Base-by-base conservation (phyloP, 1,140 invertebrate species). In the Drosophila arizonae region DNA sequence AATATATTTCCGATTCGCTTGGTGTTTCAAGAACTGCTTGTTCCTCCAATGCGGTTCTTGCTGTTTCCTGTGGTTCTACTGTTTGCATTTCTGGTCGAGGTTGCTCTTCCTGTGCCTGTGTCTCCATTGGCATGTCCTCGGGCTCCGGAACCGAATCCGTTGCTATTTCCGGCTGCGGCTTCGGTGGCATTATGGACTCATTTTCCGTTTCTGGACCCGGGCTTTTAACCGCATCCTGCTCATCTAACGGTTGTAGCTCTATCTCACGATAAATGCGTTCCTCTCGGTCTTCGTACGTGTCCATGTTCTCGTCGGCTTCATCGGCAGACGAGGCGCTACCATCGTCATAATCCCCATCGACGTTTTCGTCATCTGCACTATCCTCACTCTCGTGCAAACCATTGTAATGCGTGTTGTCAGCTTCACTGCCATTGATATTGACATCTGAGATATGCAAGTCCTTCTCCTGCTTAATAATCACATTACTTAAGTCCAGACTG, bases 241-340 rank as follows among this genome's bases (percentile, higher is more conserved):
- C 72, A 21, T 79, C 73, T 5, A 76, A 48, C 6, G 77, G 86
- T 2, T 64, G 81, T 30, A 87, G 39, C 43, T 90, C 89, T 3
- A 91, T 70, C 71, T 91, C 90, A 15, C 72, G 77, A 61, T 91
- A 91, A 26, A 90, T 85, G 5, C 90, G 76, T 45, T 74, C 69
- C 39, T 73, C 80, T 13, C 84, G 67, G 4, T 77, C 74, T 21
- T 80, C 73, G 28, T 72, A 51, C 26, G 68, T 58, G 33, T 88
- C 84, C 64, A 76, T 81, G 15, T 68, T 69, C 50, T 90, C 81
- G 9, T 90, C 81, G 0, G 81, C 89, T 30, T 90, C 85, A 28
- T 90, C 89, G 0, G 79, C 81, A 5, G 77, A 73, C 6, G 82
- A 88, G 3, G 54, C 36, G 41, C 66, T 81, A 5, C 84, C 82